phyloP scores from a whole-genome alignment of 2,113 vertebrate genomes.

The Cyprinodon tularosa region DNA sequence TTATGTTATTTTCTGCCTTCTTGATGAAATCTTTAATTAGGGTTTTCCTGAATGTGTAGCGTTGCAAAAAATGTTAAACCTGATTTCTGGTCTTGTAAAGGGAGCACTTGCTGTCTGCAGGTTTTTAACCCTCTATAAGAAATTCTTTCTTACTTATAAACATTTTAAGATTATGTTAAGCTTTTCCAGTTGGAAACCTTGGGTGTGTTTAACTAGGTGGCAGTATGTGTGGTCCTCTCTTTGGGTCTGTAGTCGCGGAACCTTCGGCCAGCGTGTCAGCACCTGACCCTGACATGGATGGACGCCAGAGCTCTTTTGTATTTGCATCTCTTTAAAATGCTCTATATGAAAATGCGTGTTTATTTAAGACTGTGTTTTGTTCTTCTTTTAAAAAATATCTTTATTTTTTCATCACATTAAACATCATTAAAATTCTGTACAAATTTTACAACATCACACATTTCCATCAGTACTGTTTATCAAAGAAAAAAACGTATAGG shows the following conservation, averaged over 20 bases:
- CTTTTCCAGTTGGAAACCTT: constrained; percentile 48
- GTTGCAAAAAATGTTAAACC: constrained; percentile 34
- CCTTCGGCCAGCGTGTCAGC: constrained; percentile 43
- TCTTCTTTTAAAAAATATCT: constrained; percentile 78
- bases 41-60: constrained; percentile 11
- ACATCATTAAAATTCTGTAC: constrained; percentile 79
- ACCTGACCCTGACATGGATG: constrained; percentile 34
- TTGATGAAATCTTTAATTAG: constrained; percentile 31
- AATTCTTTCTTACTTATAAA: constrained; percentile 26
- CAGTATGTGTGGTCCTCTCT: constrained; percentile 54
- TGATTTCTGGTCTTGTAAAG: constrained; percentile 10
- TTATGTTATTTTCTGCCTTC: constrained; percentile 4
- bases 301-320: background rate
- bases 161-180: constrained; percentile 27
- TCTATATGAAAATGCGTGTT: background rate
- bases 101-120: constrained; percentile 6
- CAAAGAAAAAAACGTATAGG: constrained; percentile 34
- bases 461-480: constrained; percentile 58
- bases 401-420: constrained; percentile 78
- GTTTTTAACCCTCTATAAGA: constrained; percentile 19
- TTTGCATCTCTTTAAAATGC: background rate
- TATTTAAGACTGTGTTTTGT: background rate
- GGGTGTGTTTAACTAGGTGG: constrained; percentile 21
- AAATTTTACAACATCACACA: constrained; percentile 79
- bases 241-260: constrained; percentile 19